A percentile compares a stretch with the other conserved stretches of the same genome.
Evolutionary conservation across 2,113 vertebrate species (phyloP).

Genomic region (Azemiops feae): DNA sequence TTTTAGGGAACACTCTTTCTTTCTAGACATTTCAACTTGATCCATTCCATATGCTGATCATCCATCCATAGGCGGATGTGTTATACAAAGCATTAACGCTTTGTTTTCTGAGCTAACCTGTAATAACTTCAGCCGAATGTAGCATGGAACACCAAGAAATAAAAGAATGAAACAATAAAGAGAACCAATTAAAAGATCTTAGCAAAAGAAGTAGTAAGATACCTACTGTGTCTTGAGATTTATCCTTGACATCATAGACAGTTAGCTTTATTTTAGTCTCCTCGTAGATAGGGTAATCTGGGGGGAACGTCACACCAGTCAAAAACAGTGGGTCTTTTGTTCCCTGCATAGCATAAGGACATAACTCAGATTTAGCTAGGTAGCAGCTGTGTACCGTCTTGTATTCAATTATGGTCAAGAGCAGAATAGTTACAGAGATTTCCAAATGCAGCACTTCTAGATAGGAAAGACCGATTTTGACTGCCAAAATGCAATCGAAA

Average conservation of each 20-base stretch:
- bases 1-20: constrained; percentile 33
- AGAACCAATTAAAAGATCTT: constrained; percentile 17
- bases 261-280: constrained; percentile 92
- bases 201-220: constrained; percentile 26
- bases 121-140: background rate
- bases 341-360: constrained; percentile 80
- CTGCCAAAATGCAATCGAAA: background rate
- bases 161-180: background rate
- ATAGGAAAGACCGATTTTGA: constrained; percentile 26
- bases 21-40: constrained; percentile 18
- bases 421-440: constrained; percentile 26
- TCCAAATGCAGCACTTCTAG: constrained; percentile 41
- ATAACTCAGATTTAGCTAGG: constrained; percentile 65
- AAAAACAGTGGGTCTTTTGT: constrained; percentile 95
- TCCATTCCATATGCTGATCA: constrained; percentile 31
- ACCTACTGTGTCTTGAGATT: constrained; percentile 89
- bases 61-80: constrained; percentile 19
- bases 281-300: constrained; percentile 86
- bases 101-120: constrained; percentile 14
- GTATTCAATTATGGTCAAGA: constrained; percentile 8
- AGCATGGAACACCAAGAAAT: background rate
- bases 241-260: constrained; percentile 96
- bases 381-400: constrained; percentile 67
- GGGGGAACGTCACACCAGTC: constrained; percentile 91
- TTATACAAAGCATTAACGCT: background rate